Conservation (phyloP, 1,140 invertebrate species). For the Trinorchestia longiramus region DNA sequence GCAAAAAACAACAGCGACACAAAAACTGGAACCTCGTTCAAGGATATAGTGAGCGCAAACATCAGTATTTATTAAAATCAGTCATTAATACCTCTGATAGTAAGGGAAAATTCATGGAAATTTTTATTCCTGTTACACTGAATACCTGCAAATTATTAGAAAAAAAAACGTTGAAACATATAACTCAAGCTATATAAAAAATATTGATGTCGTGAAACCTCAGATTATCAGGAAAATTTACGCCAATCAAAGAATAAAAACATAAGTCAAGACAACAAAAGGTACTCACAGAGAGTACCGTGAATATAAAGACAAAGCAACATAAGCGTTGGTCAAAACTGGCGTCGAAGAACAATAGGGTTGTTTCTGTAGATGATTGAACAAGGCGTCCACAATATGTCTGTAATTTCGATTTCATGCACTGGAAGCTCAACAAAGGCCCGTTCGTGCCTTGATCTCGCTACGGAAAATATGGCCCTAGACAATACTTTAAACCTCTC, state of each 20-base stretch:
- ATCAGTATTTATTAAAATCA: too few species aligned
- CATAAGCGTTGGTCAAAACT: background rate
- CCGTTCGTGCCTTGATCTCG: background rate
- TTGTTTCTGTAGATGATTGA: background rate
- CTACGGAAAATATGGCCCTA: background rate
- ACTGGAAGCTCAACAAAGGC: background rate
- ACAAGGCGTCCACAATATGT: background rate
- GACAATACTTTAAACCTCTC: background rate
- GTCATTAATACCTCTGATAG: too few species aligned
- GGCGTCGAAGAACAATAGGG: background rate
- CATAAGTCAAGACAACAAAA: background rate
- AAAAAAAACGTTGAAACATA: too few species aligned
- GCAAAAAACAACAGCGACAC: too few species aligned
- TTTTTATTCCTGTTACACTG: too few species aligned
- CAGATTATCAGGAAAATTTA: background rate
- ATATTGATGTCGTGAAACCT: too few species aligned
- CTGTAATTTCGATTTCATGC: slow-evolving; percentile 1
- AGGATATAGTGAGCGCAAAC: too few species aligned
- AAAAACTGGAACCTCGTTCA: too few species aligned
- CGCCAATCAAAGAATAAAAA: background rate
- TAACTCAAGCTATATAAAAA: too few species aligned
- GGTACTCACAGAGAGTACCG: background rate
- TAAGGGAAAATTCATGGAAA: too few species aligned
- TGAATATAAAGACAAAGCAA: background rate
- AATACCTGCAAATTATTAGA: too few species aligned